Evolutionary conservation across 2,113 vertebrate genomes (phyloP).

Genomic region (Hydrolagus affinis): DNA sequence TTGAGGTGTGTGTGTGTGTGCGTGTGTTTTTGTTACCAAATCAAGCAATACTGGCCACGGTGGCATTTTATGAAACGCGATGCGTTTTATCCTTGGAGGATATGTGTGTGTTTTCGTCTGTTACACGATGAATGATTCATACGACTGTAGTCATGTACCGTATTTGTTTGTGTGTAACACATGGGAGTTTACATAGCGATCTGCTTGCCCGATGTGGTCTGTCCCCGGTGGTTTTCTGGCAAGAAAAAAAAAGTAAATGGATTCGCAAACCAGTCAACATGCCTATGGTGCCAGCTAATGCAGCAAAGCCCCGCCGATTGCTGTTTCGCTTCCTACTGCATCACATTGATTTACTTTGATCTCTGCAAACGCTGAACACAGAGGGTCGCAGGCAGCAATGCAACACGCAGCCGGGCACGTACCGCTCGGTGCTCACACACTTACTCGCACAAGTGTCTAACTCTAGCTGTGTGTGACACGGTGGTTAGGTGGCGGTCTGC

Average conservation of each 20-base stretch:
- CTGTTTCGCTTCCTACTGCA: neutral
- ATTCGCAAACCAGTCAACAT: neutral
- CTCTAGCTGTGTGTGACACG: too few relatives aligned
- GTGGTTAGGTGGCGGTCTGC: too few relatives aligned
- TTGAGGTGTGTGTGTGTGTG: too few relatives aligned
- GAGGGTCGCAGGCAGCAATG: neutral
- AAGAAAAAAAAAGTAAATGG: neutral
- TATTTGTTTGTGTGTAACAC: neutral
- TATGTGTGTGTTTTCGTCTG: neutral
- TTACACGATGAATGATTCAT: too few relatives aligned
- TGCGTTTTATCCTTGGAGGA: neutral
- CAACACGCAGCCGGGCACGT: neutral
- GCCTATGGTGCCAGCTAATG: neutral
- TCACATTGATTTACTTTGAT: slow-evolving; percentile 20
- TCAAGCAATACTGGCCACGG: neutral
- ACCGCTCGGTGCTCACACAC: neutral
- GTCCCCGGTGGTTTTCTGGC: neutral
- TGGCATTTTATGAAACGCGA: too few relatives aligned
- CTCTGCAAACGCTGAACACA: slow-evolving; percentile 8
- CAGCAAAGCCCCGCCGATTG: neutral
- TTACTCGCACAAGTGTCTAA: neutral
- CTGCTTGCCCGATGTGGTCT: too few relatives aligned
- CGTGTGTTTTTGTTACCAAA: too few relatives aligned
- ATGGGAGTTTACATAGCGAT: neutral
- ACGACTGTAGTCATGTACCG: neutral